Evolutionary conservation across 2,113 vertebrate genomes (phyloP).

Genomic region (Collichthys lucidus): DNA sequence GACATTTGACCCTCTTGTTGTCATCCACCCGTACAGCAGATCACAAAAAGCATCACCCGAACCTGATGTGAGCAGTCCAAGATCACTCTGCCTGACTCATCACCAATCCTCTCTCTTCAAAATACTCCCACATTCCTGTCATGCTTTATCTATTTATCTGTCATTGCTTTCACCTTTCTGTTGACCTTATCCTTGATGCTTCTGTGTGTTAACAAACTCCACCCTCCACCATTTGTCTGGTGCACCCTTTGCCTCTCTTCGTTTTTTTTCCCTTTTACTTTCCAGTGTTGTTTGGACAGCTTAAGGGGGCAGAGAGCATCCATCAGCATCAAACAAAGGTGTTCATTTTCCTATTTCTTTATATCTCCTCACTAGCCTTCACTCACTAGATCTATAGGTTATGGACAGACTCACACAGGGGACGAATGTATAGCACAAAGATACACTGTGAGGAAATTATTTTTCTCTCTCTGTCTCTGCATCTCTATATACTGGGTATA

Average conservation of each 20-base stretch:
- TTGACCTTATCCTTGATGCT: slow-evolving; percentile 45
- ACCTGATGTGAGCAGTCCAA: slow-evolving; percentile 34
- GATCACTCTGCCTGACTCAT: slow-evolving; percentile 11
- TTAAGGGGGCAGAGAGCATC: slow-evolving; percentile 24
- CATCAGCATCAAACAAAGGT: slow-evolving; percentile 13
- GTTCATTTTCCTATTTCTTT: slow-evolving; percentile 3
- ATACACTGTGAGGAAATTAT: slow-evolving; percentile 11
- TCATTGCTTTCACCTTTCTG: slow-evolving; percentile 50
- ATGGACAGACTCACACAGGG: slow-evolving; percentile 11
- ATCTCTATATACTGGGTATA: neutral
- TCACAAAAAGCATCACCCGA: slow-evolving; percentile 41
- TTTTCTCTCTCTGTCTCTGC: neutral
- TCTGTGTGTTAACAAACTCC: slow-evolving; percentile 32
- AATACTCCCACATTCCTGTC: slow-evolving; percentile 46
- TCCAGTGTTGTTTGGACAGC: slow-evolving; percentile 39
- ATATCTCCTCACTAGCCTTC: slow-evolving; percentile 22
- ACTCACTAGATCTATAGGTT: slow-evolving; percentile 42
- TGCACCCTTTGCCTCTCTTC: slow-evolving; percentile 16
- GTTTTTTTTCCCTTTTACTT: neutral
- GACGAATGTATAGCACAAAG: neutral
- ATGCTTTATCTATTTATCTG: slow-evolving; percentile 52
- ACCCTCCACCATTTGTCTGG: slow-evolving; percentile 34
- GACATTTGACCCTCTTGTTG: slow-evolving; percentile 43
- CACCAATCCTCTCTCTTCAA: slow-evolving; percentile 26
- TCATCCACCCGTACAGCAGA: slow-evolving; percentile 6